These are phyloP conservation scores for Pelodytes ibericus DNA, from an alignment of 2,797 vertebrate species.

Conservation along the genomic window DNA sequence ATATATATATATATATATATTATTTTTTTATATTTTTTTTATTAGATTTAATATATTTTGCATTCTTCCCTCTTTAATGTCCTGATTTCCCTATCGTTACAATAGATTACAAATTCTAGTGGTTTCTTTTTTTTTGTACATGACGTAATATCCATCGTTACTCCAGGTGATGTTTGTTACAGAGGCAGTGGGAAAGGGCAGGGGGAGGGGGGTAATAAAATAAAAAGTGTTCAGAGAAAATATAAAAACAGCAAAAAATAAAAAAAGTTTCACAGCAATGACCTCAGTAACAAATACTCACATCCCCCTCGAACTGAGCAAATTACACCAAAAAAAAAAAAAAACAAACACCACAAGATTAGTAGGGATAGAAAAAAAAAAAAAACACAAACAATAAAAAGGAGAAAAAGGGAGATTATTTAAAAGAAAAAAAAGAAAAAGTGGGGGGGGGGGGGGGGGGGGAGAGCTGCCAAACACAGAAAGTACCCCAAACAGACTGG, in stretches of 20 bases:
- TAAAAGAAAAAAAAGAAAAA: no score
- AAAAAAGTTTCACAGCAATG: constrained; percentile 67
- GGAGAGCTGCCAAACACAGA: no score
- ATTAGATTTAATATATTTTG: no score
- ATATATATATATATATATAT: no score
- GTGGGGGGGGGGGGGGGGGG: not conserved
- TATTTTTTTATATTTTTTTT: no score
- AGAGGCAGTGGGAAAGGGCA: constrained; percentile 15
- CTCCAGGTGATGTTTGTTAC: not conserved
- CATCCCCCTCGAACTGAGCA: constrained; percentile 96
- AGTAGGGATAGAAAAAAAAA: constrained; percentile 42
- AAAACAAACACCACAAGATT: constrained; percentile 67
- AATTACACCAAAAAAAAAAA: constrained; percentile 75
- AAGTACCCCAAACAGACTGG: constrained; percentile 39
- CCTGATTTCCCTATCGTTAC: no score
- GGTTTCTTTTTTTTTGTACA: no score
- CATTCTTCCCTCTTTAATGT: no score
- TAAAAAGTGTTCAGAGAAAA: constrained; percentile 23
- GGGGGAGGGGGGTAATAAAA: no score
- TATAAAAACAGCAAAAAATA: constrained; percentile 1
- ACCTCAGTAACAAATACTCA: constrained; percentile 83
- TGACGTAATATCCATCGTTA: no score
- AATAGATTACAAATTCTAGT: no score
- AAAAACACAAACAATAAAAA: constrained; percentile 38
- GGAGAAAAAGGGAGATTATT: no score